Base-by-base conservation (phyloP, 2,797 vertebrate species). In the Ciconia nigra region DNA sequence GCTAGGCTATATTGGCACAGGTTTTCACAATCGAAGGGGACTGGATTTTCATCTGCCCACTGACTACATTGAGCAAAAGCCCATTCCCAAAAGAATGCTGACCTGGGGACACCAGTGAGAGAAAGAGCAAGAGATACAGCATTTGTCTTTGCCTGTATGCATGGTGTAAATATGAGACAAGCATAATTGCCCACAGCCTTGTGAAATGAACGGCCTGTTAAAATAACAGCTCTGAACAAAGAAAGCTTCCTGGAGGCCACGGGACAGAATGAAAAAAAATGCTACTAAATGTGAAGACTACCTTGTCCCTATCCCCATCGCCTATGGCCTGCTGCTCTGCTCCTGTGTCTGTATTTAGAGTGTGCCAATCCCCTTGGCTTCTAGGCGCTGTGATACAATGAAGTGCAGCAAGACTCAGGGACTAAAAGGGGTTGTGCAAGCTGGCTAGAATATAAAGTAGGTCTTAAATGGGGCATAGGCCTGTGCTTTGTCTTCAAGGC, bases 391-490 rank as follows among this genome's bases (percentile, higher is more conserved):
- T 0, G 0, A 62, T 41, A 97, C 84, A 90, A 89, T 52, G 76
- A 81, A 94, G 59, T 52, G 47, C 90, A 85, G 92, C 81, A 89
- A 85, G 71, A 52, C 74, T 79, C 1, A 0, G 37, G 29, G n/a
- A 90, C 70, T 86, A 72, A 92, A 93, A 90, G 44, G 37, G 13
- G 41, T 58, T 84, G 58, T 70, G 74, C 78, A 71, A 77, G 49
- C 67, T 83, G 89, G 76, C 28, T 86, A 39, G 97, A 91, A 97
- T 96, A 54, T 52, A 92, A 97, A 97, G 89, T 83, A 95, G 92
- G 76, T 72, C 69, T 76, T 95, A 96, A 96, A 61, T 93, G 89
- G 90, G 94, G 54, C 94, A 97, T 5, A 86, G 79, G 86, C 46
- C 71, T 85, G 35, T 63, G 66, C 74, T 93, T 96, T 96, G 84